A percentile compares a stretch with the other conserved stretches of the same genome.
phyloP scores from a whole-genome alignment of 2,888 invertebrate species.

The Andrena fulva region DNA sequence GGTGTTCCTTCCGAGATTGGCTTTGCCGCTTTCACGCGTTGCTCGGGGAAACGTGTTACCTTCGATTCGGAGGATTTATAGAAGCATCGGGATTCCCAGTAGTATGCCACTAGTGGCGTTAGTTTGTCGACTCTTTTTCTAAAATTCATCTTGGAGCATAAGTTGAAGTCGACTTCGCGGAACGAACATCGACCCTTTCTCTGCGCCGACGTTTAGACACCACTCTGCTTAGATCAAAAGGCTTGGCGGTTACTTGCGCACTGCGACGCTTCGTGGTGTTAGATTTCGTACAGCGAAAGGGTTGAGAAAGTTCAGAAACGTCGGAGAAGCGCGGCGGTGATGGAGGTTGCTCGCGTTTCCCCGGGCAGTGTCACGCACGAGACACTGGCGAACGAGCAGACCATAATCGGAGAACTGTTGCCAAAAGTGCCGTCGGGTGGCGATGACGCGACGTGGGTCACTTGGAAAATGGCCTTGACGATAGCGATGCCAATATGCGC shows the following conservation, averaged over 20 bases:
- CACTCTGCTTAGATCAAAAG: not conserved
- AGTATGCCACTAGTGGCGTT: too few species aligned
- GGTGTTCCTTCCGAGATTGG: slow-evolving; percentile 22
- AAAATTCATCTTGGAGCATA: too few species aligned
- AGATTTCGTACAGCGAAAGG: not conserved
- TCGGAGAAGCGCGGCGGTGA: not conserved
- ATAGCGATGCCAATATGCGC: slow-evolving; percentile 89
- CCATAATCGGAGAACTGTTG: slow-evolving; percentile 56
- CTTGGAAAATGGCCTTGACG: slow-evolving; percentile 88
- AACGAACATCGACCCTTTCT: not conserved
- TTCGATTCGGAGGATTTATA: not conserved
- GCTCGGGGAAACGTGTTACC: slow-evolving; percentile 21
- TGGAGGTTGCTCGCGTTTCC: slow-evolving; percentile 23
- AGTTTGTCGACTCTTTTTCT: too few species aligned
- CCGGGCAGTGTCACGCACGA: slow-evolving; percentile 10
- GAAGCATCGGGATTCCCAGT: not conserved
- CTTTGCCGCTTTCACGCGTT: slow-evolving; percentile 30
- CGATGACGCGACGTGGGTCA: slow-evolving; percentile 83
- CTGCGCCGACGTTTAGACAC: not conserved
- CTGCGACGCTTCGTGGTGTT: not conserved
- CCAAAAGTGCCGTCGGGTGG: slow-evolving; percentile 77
- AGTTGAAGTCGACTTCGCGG: too few species aligned
- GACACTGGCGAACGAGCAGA: not conserved
- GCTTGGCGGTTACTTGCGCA: not conserved
- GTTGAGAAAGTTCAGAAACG: not conserved